phyloP scores from a whole-genome alignment of 2,113 vertebrate genomes.

The Cyprinodon variegatus region DNA sequence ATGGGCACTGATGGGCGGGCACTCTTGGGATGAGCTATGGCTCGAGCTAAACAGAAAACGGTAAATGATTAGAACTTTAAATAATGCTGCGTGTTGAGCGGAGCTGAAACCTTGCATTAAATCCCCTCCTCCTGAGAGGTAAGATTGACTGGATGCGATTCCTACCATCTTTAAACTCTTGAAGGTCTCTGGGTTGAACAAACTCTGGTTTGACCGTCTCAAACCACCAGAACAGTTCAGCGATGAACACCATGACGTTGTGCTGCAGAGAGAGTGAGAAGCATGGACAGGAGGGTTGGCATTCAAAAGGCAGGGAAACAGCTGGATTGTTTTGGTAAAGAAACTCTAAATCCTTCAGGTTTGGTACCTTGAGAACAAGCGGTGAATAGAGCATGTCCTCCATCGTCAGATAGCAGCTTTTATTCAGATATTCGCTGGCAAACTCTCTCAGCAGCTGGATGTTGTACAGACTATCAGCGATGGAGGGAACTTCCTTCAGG shows the following conservation, averaged over 20 bases:
- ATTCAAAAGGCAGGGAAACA: not conserved
- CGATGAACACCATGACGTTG: slow-evolving; percentile 89
- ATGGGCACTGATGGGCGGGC: slow-evolving; percentile 88
- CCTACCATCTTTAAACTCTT: slow-evolving; percentile 91
- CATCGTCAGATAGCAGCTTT: slow-evolving; percentile 90
- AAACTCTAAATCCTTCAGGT: not conserved
- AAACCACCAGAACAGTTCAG: slow-evolving; percentile 99
- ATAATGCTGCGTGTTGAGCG: not conserved
- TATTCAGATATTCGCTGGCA: slow-evolving; percentile 89
- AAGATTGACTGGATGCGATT: no score
- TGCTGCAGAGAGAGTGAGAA: slow-evolving; percentile 46
- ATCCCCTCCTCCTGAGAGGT: no score
- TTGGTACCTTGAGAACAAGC: slow-evolving; percentile 89
- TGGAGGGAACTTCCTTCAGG: slow-evolving; percentile 91
- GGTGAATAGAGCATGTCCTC: slow-evolving; percentile 96
- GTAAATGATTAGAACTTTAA: no score
- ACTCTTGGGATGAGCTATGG: slow-evolving; percentile 85
- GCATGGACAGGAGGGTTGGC: not conserved
- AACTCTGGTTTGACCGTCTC: slow-evolving; percentile 95
- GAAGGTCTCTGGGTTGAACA: slow-evolving; percentile 90
- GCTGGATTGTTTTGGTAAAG: not conserved
- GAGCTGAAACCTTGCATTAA: not conserved
- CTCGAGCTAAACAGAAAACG: slow-evolving; percentile 78
- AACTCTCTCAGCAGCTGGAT: slow-evolving; percentile 93
- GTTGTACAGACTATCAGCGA: slow-evolving; percentile 95